phyloP scores from a whole-genome alignment of 2,797 vertebrate species.

The Prionace glauca region DNA sequence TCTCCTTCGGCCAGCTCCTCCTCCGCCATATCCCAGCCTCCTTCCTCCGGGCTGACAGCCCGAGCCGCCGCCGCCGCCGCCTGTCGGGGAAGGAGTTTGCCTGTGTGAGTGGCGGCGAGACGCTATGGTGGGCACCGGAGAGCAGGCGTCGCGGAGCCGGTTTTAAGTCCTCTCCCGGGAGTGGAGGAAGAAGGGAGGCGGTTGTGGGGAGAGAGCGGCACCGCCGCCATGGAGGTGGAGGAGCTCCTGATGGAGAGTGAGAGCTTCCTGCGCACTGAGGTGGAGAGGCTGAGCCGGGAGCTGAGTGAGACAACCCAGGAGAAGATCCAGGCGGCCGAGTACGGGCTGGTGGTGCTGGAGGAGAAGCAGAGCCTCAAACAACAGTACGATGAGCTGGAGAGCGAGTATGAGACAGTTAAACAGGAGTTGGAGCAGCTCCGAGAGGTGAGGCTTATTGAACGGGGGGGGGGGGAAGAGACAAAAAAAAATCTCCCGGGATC shows the following conservation, averaged over 20 bases:
- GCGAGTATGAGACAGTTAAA: slow-evolving; percentile 78
- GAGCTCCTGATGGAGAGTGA: slow-evolving; percentile 50
- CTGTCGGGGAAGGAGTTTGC: not conserved
- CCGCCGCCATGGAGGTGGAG: not conserved
- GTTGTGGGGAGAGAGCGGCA: slow-evolving; percentile 52
- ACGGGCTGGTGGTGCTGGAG: slow-evolving; percentile 89
- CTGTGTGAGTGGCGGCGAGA: not conserved
- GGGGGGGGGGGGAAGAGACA: no score
- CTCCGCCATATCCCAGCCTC: not conserved
- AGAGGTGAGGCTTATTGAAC: slow-evolving; percentile 66
- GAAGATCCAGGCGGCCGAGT: slow-evolving; percentile 97
- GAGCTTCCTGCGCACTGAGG: slow-evolving; percentile 77
- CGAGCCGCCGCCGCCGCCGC: not conserved
- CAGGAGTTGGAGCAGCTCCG: slow-evolving; percentile 86
- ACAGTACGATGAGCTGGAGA: slow-evolving; percentile 84
- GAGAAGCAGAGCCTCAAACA: slow-evolving; percentile 92
- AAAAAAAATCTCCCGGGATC: not conserved
- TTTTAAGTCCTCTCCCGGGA: not conserved
- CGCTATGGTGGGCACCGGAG: not conserved
- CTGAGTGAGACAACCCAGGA: slow-evolving; percentile 85
- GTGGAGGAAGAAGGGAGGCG: slow-evolving; percentile 57
- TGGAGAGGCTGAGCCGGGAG: slow-evolving; percentile 78
- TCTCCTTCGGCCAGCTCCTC: no score
- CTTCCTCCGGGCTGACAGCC: not conserved
- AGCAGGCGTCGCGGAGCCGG: not conserved